These are phyloP conservation scores for Dipodomys spectabilis DNA, from an alignment of 2,113 vertebrate genomes.

Conservation along the genomic window DNA sequence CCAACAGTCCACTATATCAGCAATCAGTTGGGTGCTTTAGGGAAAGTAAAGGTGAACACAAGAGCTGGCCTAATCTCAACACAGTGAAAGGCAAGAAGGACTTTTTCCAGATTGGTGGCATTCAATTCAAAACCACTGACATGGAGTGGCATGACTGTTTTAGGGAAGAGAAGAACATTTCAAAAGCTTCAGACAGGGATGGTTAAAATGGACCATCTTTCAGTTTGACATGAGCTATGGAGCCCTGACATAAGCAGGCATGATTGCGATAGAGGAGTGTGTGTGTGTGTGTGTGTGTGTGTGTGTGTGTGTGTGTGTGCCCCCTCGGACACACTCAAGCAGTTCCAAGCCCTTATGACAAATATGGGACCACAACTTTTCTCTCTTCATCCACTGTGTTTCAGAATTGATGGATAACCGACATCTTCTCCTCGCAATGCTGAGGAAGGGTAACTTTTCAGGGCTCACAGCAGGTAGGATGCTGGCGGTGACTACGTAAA, in stretches of 20 bases:
- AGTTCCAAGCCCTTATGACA: background rate
- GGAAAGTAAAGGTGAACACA: background rate
- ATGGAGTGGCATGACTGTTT: background rate
- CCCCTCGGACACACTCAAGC: background rate
- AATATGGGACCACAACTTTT: fast-evolving
- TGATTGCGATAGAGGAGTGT: background rate
- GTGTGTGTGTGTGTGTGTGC: too few species aligned
- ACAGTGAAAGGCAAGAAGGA: background rate
- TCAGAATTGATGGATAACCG: background rate
- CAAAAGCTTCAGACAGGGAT: background rate
- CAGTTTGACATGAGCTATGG: background rate
- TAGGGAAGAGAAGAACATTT: background rate
- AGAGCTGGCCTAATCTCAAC: background rate
- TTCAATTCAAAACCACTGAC: background rate
- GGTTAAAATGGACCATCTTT: background rate
- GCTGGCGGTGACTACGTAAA: background rate
- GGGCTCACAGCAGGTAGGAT: background rate
- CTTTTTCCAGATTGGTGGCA: background rate
- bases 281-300: too few species aligned
- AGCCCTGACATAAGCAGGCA: background rate
- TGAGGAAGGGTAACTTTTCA: constrained; percentile 28
- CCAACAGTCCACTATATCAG: background rate
- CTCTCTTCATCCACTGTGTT: background rate
- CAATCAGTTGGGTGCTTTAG: background rate
- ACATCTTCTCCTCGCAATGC: background rate